A percentile compares a stretch with the other conserved stretches of the same genome.
Conservation (phyloP, 2,113 vertebrate species). For the Coptodon rendalli region DNA sequence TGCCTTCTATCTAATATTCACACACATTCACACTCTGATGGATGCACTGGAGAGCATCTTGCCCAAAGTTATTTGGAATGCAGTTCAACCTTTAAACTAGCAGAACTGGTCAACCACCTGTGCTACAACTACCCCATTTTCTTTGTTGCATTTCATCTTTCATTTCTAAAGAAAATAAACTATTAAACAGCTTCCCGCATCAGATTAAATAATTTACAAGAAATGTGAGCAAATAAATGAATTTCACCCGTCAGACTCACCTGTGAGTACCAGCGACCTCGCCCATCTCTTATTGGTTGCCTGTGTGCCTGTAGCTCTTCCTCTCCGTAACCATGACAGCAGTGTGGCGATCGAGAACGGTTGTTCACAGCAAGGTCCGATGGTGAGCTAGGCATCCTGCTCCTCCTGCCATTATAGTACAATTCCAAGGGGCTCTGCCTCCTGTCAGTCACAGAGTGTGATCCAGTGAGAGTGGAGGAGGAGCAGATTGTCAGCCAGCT, state of each 20-base stretch:
- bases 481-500: not conserved
- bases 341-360: not conserved
- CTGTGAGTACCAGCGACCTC: constrained; percentile 48
- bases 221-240: not conserved
- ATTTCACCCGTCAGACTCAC: not conserved
- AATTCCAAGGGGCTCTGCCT: constrained; percentile 54
- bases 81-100: not conserved
- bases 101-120: not conserved
- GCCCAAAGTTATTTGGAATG: not conserved
- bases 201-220: not conserved
- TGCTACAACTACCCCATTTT: not conserved
- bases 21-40: not conserved
- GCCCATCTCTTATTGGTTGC: constrained; percentile 17
- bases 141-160: not conserved
- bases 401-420: not conserved
- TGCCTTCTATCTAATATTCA: not conserved
- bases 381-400: constrained; percentile 18
- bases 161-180: not conserved
- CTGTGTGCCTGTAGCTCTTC: not conserved
- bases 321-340: not conserved
- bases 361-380: constrained; percentile 8
- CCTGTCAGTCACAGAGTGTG: constrained; percentile 1
- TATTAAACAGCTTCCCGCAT: rapidly evolving
- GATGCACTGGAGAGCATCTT: not conserved
- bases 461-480: not conserved